These are phyloP conservation scores for Brachionus angularis DNA, from an alignment of 1,140 invertebrate species.

Conservation along the genomic window DNA sequence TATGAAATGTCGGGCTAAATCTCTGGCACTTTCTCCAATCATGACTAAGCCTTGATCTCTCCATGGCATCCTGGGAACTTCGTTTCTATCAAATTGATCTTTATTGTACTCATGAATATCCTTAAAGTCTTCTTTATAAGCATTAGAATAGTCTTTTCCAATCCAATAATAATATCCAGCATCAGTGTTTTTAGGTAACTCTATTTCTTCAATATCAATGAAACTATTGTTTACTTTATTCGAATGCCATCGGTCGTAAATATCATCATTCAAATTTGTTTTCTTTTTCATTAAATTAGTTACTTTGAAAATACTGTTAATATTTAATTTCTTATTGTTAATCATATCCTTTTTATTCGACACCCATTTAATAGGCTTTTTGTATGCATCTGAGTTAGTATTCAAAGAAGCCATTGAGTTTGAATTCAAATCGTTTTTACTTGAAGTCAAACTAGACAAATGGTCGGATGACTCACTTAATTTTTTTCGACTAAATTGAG, in stretches of 20 bases:
- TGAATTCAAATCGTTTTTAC: too few relatives aligned
- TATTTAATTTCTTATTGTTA: background rate
- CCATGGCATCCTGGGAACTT: conserved; percentile 93
- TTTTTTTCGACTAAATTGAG: background rate
- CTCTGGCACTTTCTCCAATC: conserved; percentile 75
- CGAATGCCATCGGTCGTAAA: conserved; percentile 22
- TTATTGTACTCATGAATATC: conserved; percentile 74
- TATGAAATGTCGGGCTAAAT: conserved; percentile 92
- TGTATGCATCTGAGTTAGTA: too few relatives aligned
- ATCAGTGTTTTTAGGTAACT: conserved; percentile 1
- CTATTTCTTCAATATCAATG: conserved; percentile 24
- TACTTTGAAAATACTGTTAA: conserved; percentile 3
- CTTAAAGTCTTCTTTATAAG: conserved; percentile 91
- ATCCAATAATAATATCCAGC: conserved; percentile 75
- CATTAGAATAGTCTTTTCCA: conserved; percentile 95
- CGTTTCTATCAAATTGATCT: conserved; percentile 65
- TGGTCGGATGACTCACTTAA: background rate
- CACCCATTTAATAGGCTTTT: conserved; percentile 39
- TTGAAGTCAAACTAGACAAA: background rate
- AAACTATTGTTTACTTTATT: conserved; percentile 21
- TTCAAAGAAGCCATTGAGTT: too few relatives aligned
- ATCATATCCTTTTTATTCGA: conserved; percentile 38
- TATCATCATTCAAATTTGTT: conserved; percentile 31
- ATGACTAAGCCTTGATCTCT: conserved; percentile 87
- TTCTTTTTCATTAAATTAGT: background rate